A percentile compares a stretch with the other conserved stretches of the same genome.
phyloP scores from a whole-genome alignment of 2,797 vertebrate species.

The Typhlichthys eigenmanni region DNA sequence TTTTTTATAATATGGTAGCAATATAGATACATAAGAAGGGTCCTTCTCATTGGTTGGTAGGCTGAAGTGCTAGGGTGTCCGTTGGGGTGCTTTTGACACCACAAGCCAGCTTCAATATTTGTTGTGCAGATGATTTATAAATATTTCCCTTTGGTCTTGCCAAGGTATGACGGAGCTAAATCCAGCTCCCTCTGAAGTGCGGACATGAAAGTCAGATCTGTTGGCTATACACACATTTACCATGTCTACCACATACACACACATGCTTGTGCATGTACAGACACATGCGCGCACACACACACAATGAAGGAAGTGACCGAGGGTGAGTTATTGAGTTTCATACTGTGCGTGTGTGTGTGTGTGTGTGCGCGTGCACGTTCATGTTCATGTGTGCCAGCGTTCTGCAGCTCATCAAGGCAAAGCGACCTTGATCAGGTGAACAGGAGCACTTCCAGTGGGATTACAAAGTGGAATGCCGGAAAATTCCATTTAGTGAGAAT shows the following conservation, averaged over 20 bases:
- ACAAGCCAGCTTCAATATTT: constrained; percentile 68
- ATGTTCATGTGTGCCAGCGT: neutral
- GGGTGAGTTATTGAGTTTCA: too few relatives aligned
- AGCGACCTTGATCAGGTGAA: constrained; percentile 60
- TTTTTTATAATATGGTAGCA: constrained; percentile 4
- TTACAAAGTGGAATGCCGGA: constrained; percentile 57
- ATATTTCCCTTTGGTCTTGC: constrained; percentile 75
- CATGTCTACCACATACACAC: neutral
- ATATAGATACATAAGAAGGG: constrained; percentile 39
- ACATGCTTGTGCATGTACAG: constrained; percentile 11
- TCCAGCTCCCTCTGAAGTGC: constrained; percentile 61
- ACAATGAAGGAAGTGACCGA: neutral
- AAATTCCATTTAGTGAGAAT: constrained; percentile 56
- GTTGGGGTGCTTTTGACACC: constrained; percentile 51
- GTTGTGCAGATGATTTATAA: constrained; percentile 74
- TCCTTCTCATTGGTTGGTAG: neutral
- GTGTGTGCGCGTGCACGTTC: constrained; percentile 2
- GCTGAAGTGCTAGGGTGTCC: constrained; percentile 19
- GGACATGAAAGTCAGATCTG: constrained; percentile 69
- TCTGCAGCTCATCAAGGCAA: constrained; percentile 41
- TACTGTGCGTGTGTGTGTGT: too few relatives aligned
- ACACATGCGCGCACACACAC: constrained; percentile 6
- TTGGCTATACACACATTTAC: constrained; percentile 23
- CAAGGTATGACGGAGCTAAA: constrained; percentile 55
- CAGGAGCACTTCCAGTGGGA: constrained; percentile 47